Percentiles rank a stretch among this genome's conserved stretches.
phyloP scores from a whole-genome alignment of 1,140 invertebrate species.

The Triops cancriformis region DNA sequence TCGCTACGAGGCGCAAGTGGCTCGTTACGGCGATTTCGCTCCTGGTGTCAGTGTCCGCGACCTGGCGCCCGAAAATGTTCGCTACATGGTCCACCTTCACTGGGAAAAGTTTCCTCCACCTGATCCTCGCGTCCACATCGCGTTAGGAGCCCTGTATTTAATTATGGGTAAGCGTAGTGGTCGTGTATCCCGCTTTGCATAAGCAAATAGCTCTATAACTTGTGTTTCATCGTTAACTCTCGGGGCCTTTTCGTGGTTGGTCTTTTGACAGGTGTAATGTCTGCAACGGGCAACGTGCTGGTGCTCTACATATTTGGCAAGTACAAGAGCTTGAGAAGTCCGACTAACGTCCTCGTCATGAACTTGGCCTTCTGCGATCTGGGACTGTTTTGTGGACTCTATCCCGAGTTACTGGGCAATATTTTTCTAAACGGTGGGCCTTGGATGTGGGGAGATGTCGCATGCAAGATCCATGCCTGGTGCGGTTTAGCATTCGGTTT shows the following conservation, averaged over 20 bases:
- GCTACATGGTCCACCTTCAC: slow-evolving; percentile 28
- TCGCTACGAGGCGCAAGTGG: background rate
- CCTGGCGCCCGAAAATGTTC: slow-evolving; percentile 29
- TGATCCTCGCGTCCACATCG: slow-evolving; percentile 28
- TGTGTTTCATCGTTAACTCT: slow-evolving; percentile 11
- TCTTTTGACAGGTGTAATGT: slow-evolving; percentile 14
- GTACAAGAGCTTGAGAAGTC: slow-evolving; percentile 36
- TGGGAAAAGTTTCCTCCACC: slow-evolving; percentile 30
- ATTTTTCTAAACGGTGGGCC: slow-evolving; percentile 41
- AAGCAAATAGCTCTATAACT: slow-evolving; percentile 5
- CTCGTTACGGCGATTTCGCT: slow-evolving; percentile 16
- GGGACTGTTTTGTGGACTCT: slow-evolving; percentile 31
- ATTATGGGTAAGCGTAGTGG: slow-evolving; percentile 24
- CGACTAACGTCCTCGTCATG: slow-evolving; percentile 42
- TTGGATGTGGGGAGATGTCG: slow-evolving; percentile 30
- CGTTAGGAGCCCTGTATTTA: slow-evolving; percentile 28
- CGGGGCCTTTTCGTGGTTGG: slow-evolving; percentile 9
- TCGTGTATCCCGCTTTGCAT: background rate
- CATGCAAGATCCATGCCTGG: slow-evolving; percentile 29
- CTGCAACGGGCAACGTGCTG: slow-evolving; percentile 28
- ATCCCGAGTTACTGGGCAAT: slow-evolving; percentile 33
- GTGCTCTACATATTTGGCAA: slow-evolving; percentile 30
- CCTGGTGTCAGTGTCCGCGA: slow-evolving; percentile 26
- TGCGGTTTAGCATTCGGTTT: slow-evolving; percentile 25
- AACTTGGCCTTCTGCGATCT: slow-evolving; percentile 41